Base-by-base conservation (phyloP, 2,113 vertebrate species). In the Chloropsis cyanopogon region DNA sequence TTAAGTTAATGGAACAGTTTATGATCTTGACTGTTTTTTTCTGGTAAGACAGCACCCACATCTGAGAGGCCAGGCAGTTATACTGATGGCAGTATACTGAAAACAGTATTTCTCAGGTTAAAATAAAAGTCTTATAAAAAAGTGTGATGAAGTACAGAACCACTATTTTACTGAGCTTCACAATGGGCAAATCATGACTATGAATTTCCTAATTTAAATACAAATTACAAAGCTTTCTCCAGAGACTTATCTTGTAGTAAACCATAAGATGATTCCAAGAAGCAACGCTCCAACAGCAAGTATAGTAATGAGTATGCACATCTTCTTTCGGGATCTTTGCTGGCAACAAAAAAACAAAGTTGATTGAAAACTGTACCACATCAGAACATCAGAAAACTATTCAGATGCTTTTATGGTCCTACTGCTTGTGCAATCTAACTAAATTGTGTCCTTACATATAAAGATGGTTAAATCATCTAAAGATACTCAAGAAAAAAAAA, bases 301-400 rank as follows among this genome's bases (percentile, higher is more conserved):
- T 92, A 99, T 41, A 44, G 97, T 29, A 75, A 99, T 22, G 66
- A 99, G 97, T 96, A 99, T 99, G 96, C 98, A 99, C 23, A 99
- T 98, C 97, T 99, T 99, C 98, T 99, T 99, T 85, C 99, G 97
- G 92, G 99, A 99, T 82, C 97, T 98, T 97, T 98, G 98, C 99
- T 99, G 97, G 24, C 77, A 95, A 92, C 9, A 83, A 19, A 63
- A 79, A 47, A 79, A 1, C 1, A 10, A 39, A 85, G 7, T 25
- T 84, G 60, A 76, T 20, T 63, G 35, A 86, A 90, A 90, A 90
- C 33, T 63, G 22, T 26, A 57, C 18, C 18, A 75, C 21, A 78
- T 60, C 35, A 66, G 29, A 39, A 53, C 39, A 85, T n/a, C 24
- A 66, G 37, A 91, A 60, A 57, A 83, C 5, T 60, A 49, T 35